Percentiles rank a stretch among this genome's conserved stretches.
These are phyloP conservation scores for Mizuhopecten yessoensis DNA, from an alignment of 1,140 invertebrate genomes.

Conservation along the genomic window DNA sequence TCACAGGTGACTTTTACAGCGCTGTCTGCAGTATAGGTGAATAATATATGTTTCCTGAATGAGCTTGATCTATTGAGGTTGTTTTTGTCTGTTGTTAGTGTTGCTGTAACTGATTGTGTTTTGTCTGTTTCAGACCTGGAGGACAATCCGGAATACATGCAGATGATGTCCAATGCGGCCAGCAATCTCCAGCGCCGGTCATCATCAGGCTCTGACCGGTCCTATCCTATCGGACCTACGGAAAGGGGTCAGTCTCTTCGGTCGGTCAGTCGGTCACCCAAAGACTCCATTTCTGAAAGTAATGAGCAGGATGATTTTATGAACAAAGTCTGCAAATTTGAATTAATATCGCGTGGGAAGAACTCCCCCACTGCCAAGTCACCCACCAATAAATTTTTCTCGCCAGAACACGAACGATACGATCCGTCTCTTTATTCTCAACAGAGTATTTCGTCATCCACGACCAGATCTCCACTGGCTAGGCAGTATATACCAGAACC, in stretches of 20 bases:
- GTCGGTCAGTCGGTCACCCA: constrained; percentile 44
- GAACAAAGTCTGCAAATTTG: constrained; percentile 82
- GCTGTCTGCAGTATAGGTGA: too few relatives aligned
- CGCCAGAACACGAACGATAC: constrained; percentile 12
- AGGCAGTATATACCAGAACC: background rate
- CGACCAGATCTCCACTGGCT: background rate
- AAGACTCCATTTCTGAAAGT: constrained; percentile 55
- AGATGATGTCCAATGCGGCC: constrained; percentile 78
- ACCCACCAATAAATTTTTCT: constrained; percentile 59
- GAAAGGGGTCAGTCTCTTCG: constrained; percentile 58
- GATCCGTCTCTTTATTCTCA: constrained; percentile 21
- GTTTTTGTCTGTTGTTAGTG: too few relatives aligned
- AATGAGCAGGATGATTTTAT: constrained; percentile 78
- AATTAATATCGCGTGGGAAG: constrained; percentile 78
- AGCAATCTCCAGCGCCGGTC: constrained; percentile 57
- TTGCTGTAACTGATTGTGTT: background rate
- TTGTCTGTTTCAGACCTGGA: constrained; percentile 75
- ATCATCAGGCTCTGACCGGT: constrained; percentile 61
- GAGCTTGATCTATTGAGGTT: too few relatives aligned
- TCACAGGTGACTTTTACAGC: too few relatives aligned
- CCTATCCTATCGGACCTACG: constrained; percentile 49
- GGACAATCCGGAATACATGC: constrained; percentile 76
- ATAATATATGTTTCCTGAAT: too few relatives aligned
- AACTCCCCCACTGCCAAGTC: constrained; percentile 66
- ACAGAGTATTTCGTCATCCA: background rate